A percentile compares a stretch with the other conserved stretches of the same genome.
phyloP scores from a whole-genome alignment of 2,888 invertebrate genomes.

The Osmoderma eremita region DNA sequence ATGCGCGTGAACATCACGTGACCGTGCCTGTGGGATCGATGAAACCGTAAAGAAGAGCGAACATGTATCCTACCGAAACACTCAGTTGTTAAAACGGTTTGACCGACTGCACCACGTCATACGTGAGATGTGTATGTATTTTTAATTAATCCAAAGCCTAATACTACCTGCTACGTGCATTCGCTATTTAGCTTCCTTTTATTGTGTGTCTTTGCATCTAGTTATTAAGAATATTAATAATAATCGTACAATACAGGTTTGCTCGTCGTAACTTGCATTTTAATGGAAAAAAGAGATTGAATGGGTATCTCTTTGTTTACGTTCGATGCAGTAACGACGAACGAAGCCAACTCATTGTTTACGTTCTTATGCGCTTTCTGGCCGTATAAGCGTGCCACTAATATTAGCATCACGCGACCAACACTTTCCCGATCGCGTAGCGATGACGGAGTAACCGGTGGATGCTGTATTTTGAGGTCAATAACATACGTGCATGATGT shows the following conservation, averaged over 20 bases:
- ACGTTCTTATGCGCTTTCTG: not conserved
- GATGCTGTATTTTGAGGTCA: constrained; percentile 19
- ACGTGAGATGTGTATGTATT: constrained; percentile 59
- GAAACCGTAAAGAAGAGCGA: constrained; percentile 45
- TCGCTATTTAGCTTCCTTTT: constrained; percentile 14
- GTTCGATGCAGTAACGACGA: constrained; percentile 2
- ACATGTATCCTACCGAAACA: constrained; percentile 43
- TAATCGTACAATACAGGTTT: too few species aligned
- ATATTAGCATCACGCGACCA: constrained; percentile 1
- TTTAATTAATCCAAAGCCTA: constrained; percentile 23
- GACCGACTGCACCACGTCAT: constrained; percentile 51
- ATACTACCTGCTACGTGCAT: constrained; percentile 6
- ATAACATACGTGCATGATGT: constrained; percentile 4
- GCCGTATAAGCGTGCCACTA: not conserved
- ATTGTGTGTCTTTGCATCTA: not conserved
- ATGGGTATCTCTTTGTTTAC: not conserved
- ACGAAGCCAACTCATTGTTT: not conserved
- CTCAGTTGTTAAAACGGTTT: constrained; percentile 50
- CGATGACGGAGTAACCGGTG: not conserved
- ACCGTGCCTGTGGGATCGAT: constrained; percentile 57
- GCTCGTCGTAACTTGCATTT: constrained; percentile 5
- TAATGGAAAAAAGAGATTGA: not conserved
- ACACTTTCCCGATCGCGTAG: not conserved
- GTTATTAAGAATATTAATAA: too few species aligned
- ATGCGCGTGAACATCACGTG: constrained; percentile 60